These are phyloP conservation scores for Tautogolabrus adspersus DNA, from an alignment of 2,113 vertebrate species.

Conservation along the genomic window DNA sequence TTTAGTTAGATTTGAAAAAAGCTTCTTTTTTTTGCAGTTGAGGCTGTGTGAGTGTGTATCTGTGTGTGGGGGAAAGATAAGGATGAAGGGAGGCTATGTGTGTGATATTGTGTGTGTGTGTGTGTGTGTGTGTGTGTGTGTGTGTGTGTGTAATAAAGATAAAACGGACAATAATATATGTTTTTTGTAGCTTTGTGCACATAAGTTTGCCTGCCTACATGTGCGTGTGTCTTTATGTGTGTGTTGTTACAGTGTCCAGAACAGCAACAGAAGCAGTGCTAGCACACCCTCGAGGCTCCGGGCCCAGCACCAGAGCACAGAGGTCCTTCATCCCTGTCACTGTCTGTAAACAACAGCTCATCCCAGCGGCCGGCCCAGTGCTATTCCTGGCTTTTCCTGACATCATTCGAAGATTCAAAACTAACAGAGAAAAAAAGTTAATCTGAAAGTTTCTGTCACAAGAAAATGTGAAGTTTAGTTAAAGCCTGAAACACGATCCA, in stretches of 20 bases:
- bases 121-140: not conserved
- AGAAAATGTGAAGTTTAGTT: constrained; percentile 53
- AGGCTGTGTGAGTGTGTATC: too few species aligned
- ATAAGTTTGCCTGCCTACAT: constrained; percentile 6
- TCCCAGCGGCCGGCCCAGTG: constrained; percentile 60
- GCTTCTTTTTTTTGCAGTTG: not conserved
- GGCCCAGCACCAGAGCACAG: constrained; percentile 67
- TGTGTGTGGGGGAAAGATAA: not conserved
- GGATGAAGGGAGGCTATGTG: too few species aligned
- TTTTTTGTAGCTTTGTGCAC: constrained; percentile 4
- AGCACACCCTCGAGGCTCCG: constrained; percentile 65
- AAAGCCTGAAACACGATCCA: not conserved
- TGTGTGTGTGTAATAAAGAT: not conserved
- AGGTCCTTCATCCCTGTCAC: constrained; percentile 82
- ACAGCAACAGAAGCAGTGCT: constrained; percentile 56
- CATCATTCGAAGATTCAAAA: constrained; percentile 70
- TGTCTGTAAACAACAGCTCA: constrained; percentile 78
- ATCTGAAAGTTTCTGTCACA: constrained; percentile 39
- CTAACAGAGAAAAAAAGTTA: constrained; percentile 57
- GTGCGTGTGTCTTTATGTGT: constrained; percentile 13
- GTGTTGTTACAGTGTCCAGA: constrained; percentile 41
- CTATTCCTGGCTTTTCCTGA: constrained; percentile 72
- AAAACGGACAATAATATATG: not conserved
- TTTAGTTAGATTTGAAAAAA: not conserved
- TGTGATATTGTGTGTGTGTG: not conserved